Evolutionary conservation across 2,888 invertebrate genomes (phyloP), one percentile per base, ranked within the genome.

Genomic region (Thecophora atra): DNA sequence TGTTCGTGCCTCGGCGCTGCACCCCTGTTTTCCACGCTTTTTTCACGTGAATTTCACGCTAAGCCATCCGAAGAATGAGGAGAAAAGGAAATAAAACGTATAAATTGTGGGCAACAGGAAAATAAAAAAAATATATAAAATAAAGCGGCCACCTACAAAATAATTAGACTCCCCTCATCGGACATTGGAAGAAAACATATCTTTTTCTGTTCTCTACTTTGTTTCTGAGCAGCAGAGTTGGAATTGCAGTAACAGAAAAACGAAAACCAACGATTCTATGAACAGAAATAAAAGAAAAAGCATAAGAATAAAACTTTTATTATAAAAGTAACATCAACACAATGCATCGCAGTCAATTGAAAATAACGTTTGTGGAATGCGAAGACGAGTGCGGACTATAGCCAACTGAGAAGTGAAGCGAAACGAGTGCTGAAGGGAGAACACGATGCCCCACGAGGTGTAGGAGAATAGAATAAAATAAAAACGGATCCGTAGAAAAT

Each of bases 81-180:
- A 47, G 64, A 26, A 17, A 47, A 26, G 26, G 26, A 28, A 58
- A 24, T 1, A 58, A 58, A 7, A 24, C 6, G 58, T 24, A 5
- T 26, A 17, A 24, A 28, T 19, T 28, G 60, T 11, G 60, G 37
- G 42, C 28, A 42, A 44, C 6, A 17, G 37, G 72, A 71, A 65
- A 72, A 73, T 58, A 66, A 71, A 19, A 54, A 44, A 67, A 70
- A 30, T 42, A 7, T 30, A 47, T 60, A 62, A n/a, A n/a, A n/a
- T n/a, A 47, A 47, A 15, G 47, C 47, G 47, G 47, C 47, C 15
- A 8, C n/a, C 3, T 8, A n/a, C n/a, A n/a, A n/a, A n/a, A n/a
- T n/a, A n/a, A n/a, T n/a, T n/a, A n/a, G n/a, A n/a, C n/a, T n/a
- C n/a, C n/a, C n/a, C n/a, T n/a, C n/a, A n/a, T n/a, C n/a, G n/a